Conservation (phyloP, 1,140 invertebrate genomes). For the Drosophila watanabei region DNA sequence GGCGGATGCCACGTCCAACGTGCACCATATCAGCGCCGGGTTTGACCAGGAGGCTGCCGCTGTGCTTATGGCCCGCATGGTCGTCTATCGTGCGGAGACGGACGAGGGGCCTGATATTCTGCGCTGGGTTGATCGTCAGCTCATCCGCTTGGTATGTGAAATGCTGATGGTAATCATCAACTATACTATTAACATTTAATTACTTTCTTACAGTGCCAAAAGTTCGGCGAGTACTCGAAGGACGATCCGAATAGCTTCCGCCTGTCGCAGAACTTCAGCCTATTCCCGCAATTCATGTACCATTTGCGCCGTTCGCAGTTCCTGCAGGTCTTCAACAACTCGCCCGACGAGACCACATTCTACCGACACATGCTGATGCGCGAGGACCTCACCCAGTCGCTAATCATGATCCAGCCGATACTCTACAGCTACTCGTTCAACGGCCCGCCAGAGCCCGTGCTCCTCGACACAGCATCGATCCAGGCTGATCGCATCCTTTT, state of each 20-base stretch:
- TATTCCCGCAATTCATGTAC: conserved; percentile 99
- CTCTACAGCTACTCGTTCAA: conserved; percentile 99
- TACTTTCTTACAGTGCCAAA: conserved; percentile 93
- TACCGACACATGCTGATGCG: conserved; percentile 99
- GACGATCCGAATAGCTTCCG: conserved; percentile 99
- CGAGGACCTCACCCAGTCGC: conserved; percentile 98
- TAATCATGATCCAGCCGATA: conserved; percentile 99
- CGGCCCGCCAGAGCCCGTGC: conserved; percentile 98
- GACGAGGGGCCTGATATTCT: conserved; percentile 99
- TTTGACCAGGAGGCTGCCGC: conserved; percentile 99
- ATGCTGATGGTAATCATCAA: neutral
- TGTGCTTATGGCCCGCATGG: conserved; percentile 98
- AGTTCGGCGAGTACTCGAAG: conserved; percentile 99
- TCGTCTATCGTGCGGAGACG: conserved; percentile 97
- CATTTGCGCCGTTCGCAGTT: conserved; percentile 99
- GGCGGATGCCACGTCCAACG: conserved; percentile 92
- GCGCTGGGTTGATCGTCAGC: conserved; percentile 98
- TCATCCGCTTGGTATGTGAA: conserved; percentile 94
- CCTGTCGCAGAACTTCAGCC: conserved; percentile 97
- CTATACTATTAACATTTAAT: neutral
- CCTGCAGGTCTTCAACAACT: conserved; percentile 99
- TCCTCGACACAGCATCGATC: conserved; percentile 98
- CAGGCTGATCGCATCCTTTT: conserved; percentile 98
- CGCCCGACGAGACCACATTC: conserved; percentile 99
- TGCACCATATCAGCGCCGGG: conserved; percentile 94